Percentiles rank a stretch among this genome's conserved stretches.
These are phyloP conservation scores for Pterostichus niger DNA, from an alignment of 2,888 invertebrate species.

Conservation along the genomic window DNA sequence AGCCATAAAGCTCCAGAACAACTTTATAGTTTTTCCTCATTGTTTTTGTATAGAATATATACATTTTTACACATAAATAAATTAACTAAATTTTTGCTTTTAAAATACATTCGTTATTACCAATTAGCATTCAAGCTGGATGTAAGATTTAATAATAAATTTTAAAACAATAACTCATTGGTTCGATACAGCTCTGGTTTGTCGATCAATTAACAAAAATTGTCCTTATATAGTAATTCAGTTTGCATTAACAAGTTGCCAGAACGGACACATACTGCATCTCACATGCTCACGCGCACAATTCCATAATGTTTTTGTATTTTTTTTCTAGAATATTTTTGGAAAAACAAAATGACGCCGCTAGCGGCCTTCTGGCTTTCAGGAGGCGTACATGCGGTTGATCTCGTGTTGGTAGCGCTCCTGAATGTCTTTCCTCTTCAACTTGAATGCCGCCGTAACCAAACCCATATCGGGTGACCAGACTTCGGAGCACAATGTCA, in stretches of 20 bases:
- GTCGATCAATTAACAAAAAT: conserved; percentile 51
- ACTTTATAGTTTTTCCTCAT: conserved; percentile 28
- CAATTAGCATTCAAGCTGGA: conserved; percentile 47
- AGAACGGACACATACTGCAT: conserved; percentile 44
- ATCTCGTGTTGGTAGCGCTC: conserved; percentile 95
- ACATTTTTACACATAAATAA: conserved; percentile 67
- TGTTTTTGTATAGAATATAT: conserved; percentile 54
- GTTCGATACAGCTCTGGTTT: conserved; percentile 51
- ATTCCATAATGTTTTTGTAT: conserved; percentile 52
- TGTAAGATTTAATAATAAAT: conserved; percentile 36
- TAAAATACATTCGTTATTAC: conserved; percentile 55
- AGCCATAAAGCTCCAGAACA: conserved; percentile 28
- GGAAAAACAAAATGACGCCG: conserved; percentile 35
- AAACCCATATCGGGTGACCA: conserved; percentile 99
- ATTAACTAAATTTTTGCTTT: conserved; percentile 60
- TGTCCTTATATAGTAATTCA: conserved; percentile 54
- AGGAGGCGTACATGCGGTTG: conserved; percentile 95
- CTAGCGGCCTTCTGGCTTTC: conserved; percentile 77
- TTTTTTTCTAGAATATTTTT: conserved; percentile 45
- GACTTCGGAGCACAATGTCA: conserved; percentile 92
- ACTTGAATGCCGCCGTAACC: conserved; percentile 98
- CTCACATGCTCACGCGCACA: conserved; percentile 53
- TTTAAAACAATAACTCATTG: conserved; percentile 32
- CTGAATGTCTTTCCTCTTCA: conserved; percentile 97
- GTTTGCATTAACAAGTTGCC: conserved; percentile 45